Base-by-base conservation (phyloP, 1,140 invertebrate species). In the Drosophila ambigua region DNA sequence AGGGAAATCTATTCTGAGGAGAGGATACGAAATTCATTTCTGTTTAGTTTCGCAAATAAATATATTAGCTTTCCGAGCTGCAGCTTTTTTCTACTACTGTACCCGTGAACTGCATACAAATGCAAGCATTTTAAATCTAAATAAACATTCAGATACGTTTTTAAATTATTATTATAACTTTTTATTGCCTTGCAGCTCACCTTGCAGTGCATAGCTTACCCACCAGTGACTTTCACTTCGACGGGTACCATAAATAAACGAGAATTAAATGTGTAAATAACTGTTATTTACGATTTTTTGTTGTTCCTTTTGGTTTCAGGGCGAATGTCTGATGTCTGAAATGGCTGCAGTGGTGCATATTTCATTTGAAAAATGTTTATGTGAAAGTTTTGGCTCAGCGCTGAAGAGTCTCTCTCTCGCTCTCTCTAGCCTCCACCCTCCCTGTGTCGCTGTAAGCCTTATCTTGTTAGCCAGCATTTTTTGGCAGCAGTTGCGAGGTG, bases 271-370 rank as follows among this genome's bases (percentile, higher is more conserved):
- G 53, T 63, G 24, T 41, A 45, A 23, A 31, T 63, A 59, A 39
- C n/a, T 7, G 53, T 81, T 77, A 81, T 81, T 81, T 81, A 80
- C 77, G 79, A 68, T 65, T 81, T 81, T 64, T 53, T 63, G 26
- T 63, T 59, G 24, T 23, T 7, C 41, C 11, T n/a, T 44, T n/a
- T 58, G 52, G 35, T 13, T 39, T 39, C 31, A 68, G 68, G 59
- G 63, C 16, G 49, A 72, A 73, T 68, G 59, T 68, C 35, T 39
- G 45, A 59, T 23, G 49, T 54, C 78, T 68, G 45, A 81, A 81
- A 81, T 81, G 61, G 73, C 67, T 81, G 79, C 79, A 81, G 79
- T 77, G 59, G 60, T 65, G 78, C 79, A 81, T 81, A 81, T 81
- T 73, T 81, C 79, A 81, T 77, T 77, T 67, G 39, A 26, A 63